Evolutionary conservation across 2,113 vertebrate species (phyloP).

Genomic region (Nothobranchius furzeri): DNA sequence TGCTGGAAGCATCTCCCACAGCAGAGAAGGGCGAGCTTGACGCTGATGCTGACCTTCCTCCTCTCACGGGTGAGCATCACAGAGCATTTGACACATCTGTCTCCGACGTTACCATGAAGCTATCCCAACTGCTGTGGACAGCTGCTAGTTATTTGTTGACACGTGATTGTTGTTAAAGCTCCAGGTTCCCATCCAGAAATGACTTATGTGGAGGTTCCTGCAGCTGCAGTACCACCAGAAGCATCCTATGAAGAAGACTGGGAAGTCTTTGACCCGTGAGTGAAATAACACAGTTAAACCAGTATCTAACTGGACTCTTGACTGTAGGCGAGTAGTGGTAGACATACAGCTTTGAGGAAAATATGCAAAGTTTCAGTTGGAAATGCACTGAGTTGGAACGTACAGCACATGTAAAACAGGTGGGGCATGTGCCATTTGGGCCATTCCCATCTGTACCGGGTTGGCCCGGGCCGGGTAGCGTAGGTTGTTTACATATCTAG

Average conservation of each 20-base stretch:
- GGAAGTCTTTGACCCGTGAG: conserved; percentile 99
- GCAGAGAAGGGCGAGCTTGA: conserved; percentile 83
- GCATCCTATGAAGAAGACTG: conserved; percentile 98
- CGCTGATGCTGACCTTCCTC: conserved; percentile 87
- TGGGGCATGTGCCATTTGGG: too few species aligned
- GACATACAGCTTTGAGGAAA: too few species aligned
- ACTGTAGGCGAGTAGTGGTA: too few species aligned
- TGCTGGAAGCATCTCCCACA: conserved; percentile 76
- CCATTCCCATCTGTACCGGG: too few species aligned
- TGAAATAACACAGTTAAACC: conserved; percentile 36
- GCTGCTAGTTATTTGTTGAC: neutral
- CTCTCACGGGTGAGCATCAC: conserved; percentile 85
- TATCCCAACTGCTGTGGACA: neutral
- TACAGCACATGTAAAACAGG: too few species aligned
- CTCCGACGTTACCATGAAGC: neutral
- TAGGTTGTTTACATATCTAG: too few species aligned
- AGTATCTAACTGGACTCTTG: neutral
- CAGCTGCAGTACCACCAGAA: conserved; percentile 86
- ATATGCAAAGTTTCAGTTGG: too few species aligned
- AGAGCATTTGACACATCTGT: too few species aligned
- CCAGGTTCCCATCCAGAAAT: conserved; percentile 89
- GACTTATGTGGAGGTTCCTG: conserved; percentile 83
- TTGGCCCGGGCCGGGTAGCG: too few species aligned
- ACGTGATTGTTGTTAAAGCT: conserved; percentile 68
- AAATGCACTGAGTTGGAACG: too few species aligned